Conservation (phyloP, 2,888 invertebrate species). For the Pimpla rufipes region DNA sequence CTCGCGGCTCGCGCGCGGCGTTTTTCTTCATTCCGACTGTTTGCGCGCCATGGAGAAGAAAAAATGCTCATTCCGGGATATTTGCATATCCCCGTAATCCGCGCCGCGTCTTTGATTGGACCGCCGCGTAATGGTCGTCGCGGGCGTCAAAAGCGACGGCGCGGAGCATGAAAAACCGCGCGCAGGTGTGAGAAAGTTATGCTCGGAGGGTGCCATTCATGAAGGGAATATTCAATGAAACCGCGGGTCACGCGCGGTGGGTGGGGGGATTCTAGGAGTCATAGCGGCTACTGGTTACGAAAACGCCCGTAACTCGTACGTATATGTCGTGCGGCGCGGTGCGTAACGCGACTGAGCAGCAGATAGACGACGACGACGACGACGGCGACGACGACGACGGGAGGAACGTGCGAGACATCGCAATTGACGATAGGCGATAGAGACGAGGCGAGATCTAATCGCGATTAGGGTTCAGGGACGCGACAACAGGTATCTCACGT, state of each 20-base stretch:
- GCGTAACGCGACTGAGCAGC: conserved; percentile 40
- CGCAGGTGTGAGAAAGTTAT: conserved; percentile 48
- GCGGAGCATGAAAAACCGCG: not conserved
- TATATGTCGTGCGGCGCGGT: conserved; percentile 15
- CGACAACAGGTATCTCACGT: conserved; percentile 71
- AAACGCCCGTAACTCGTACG: too few species aligned
- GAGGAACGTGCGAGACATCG: conserved; percentile 81
- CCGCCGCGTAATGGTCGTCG: not conserved
- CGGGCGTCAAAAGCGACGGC: conserved; percentile 1
- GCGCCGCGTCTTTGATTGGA: conserved; percentile 17
- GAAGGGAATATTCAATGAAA: conserved; percentile 82
- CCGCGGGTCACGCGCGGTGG: conserved; percentile 66
- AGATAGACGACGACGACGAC: conserved; percentile 36
- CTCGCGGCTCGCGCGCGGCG: not conserved
- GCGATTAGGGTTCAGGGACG: conserved; percentile 72
- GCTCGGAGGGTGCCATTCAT: conserved; percentile 71
- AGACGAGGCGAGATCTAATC: conserved; percentile 69
- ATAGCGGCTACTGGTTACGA: conserved; percentile 16
- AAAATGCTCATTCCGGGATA: conserved; percentile 42
- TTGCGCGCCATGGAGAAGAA: conserved; percentile 33
- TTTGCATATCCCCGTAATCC: conserved; percentile 54
- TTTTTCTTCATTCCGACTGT: conserved; percentile 35
- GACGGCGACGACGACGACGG: too few species aligned
- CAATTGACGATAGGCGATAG: conserved; percentile 75
- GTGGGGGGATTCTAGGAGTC: conserved; percentile 12